Evolutionary conservation across 2,797 vertebrate species (phyloP).

Genomic region (Labeo calbasu): DNA sequence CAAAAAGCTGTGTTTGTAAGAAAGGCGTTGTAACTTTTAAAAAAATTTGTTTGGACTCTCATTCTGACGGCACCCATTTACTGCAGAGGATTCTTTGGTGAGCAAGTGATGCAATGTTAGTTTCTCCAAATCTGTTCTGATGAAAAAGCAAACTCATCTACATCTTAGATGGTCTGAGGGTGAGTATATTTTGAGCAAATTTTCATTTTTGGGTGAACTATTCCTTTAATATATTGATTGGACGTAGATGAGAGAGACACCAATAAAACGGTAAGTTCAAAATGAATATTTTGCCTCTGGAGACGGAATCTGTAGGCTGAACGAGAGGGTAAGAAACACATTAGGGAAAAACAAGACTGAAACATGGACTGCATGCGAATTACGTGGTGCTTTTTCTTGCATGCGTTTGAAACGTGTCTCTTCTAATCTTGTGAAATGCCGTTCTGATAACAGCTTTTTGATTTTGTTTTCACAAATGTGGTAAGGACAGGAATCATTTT

Average conservation of each 20-base stretch:
- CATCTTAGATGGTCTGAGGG: neutral
- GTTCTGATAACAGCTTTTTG: neutral
- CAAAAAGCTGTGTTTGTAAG: too few relatives aligned
- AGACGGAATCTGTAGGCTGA: conserved; percentile 28
- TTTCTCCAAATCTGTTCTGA: neutral
- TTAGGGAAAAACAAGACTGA: neutral
- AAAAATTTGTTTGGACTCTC: neutral
- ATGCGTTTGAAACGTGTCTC: neutral
- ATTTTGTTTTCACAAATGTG: neutral
- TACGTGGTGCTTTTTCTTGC: neutral
- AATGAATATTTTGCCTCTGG: conserved; percentile 19
- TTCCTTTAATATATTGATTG: conserved; percentile 42
- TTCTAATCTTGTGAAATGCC: neutral
- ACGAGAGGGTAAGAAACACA: conserved; percentile 27
- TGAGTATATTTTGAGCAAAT: neutral
- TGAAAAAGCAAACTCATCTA: neutral
- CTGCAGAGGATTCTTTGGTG: neutral
- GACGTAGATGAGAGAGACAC: conserved; percentile 23
- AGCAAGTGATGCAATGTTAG: neutral
- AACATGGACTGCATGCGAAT: conserved; percentile 1
- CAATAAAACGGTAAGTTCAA: conserved; percentile 48
- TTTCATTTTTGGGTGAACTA: conserved; percentile 5
- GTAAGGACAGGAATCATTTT: neutral
- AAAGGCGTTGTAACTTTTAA: too few relatives aligned
- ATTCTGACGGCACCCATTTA: neutral